These are phyloP conservation scores for Drosophila eugracilis DNA, from an alignment of 1,140 invertebrate species.

Conservation along the genomic window DNA sequence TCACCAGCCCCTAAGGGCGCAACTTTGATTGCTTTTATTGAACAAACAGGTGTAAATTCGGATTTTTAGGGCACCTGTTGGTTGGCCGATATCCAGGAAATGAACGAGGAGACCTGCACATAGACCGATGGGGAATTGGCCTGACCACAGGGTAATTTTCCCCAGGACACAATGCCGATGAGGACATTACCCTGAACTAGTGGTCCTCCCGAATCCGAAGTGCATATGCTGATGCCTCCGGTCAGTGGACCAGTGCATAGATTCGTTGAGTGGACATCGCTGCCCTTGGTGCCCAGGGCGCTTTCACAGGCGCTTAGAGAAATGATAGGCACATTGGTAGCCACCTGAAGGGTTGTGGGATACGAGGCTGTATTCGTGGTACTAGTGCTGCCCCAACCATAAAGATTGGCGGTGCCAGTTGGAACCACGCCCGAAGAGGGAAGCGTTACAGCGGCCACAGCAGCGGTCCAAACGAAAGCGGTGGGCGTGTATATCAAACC, in stretches of 20 bases:
- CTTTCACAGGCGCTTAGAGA: constrained; percentile 57
- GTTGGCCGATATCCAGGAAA: constrained; percentile 87
- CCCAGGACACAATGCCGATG: constrained; percentile 85
- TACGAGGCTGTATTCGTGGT: constrained; percentile 73
- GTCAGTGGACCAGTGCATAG: constrained; percentile 86
- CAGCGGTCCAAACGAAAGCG: constrained; percentile 84
- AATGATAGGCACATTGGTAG: constrained; percentile 73
- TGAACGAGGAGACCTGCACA: constrained; percentile 88
- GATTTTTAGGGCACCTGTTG: constrained; percentile 32
- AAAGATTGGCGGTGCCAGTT: constrained; percentile 84
- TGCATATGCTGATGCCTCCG: constrained; percentile 85
- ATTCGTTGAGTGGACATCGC: constrained; percentile 84
- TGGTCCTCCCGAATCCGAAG: constrained; percentile 85
- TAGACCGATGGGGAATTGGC: constrained; percentile 89
- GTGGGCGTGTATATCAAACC: constrained; percentile 85
- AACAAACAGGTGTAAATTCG: background rate
- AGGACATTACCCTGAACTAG: constrained; percentile 73
- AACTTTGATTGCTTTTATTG: constrained; percentile 27
- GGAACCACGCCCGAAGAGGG: constrained; percentile 84
- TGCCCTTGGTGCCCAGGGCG: constrained; percentile 76
- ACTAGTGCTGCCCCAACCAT: constrained; percentile 85
- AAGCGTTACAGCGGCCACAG: constrained; percentile 83
- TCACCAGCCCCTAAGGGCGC: constrained; percentile 1
- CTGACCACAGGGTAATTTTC: constrained; percentile 86
- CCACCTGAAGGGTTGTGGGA: constrained; percentile 84